These are phyloP conservation scores for Microctonus brassicae DNA, from an alignment of 2,888 invertebrate species.

Conservation along the genomic window DNA sequence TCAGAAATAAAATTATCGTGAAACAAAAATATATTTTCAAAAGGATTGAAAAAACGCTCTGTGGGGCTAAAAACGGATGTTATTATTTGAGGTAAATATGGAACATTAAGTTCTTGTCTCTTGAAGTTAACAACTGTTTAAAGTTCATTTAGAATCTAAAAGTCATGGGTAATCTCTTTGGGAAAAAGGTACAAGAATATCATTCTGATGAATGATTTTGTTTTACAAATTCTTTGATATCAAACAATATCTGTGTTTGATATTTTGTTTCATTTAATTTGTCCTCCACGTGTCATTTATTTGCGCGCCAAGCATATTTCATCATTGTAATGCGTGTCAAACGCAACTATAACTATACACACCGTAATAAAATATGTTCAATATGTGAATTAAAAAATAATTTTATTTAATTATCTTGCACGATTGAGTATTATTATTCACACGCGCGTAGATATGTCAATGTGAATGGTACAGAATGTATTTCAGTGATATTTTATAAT, in stretches of 20 bases:
- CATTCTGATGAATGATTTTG: background rate
- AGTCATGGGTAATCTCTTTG: constrained; percentile 58
- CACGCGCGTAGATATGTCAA: constrained; percentile 9
- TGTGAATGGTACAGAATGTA: background rate
- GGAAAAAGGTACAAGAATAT: constrained; percentile 49
- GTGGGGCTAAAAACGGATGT: constrained; percentile 19
- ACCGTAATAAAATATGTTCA: background rate
- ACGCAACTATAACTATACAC: too few relatives aligned
- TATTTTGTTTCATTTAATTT: background rate
- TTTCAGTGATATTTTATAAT: constrained; percentile 41
- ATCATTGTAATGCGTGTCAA: background rate
- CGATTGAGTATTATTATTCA: background rate
- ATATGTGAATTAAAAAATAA: background rate
- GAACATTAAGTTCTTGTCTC: constrained; percentile 32
- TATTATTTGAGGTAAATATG: constrained; percentile 37
- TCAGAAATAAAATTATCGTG: background rate
- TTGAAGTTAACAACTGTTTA: constrained; percentile 29
- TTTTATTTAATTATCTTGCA: background rate
- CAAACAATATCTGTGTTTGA: background rate
- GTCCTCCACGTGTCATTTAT: constrained; percentile 19
- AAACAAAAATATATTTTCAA: background rate
- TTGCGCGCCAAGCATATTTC: constrained; percentile 17
- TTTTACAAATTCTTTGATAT: background rate
- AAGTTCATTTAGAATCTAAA: constrained; percentile 35
- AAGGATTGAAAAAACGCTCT: background rate